Conservation (phyloP, 2,888 invertebrate species). For the Elegia similella region DNA sequence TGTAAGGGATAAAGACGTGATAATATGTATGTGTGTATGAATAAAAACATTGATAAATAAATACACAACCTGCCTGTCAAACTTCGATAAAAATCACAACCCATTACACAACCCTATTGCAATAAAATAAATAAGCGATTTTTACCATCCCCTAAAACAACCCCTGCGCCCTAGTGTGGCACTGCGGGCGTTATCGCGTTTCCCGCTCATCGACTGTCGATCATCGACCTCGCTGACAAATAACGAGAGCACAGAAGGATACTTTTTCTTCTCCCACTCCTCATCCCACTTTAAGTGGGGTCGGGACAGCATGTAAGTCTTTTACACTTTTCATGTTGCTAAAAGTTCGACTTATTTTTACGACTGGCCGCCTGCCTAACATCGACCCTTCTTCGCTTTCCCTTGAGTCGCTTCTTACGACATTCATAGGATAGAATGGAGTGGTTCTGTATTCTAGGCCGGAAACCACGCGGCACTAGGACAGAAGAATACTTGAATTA, state of each 20-base stretch:
- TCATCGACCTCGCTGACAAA: conserved; percentile 2
- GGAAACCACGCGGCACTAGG: too few relatives aligned
- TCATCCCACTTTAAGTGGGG: too few relatives aligned
- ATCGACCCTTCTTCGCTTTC: too few relatives aligned
- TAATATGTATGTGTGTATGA: not conserved
- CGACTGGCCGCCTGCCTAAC: too few relatives aligned
- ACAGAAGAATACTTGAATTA: too few relatives aligned
- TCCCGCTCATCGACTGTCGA: conserved; percentile 8
- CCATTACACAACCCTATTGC: not conserved
- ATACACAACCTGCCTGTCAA: not conserved
- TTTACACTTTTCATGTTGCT: too few relatives aligned
- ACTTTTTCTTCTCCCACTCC: not conserved
- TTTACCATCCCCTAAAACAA: not conserved
- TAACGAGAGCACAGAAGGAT: not conserved
- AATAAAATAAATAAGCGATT: conserved; percentile 2
- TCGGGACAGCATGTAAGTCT: too few relatives aligned
- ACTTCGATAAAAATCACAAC: not conserved
- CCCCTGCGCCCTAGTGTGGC: not conserved
- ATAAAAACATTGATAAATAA: not conserved
- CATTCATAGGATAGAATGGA: too few relatives aligned
- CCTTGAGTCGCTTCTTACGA: too few relatives aligned
- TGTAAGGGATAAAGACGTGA: too few relatives aligned
- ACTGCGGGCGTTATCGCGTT: conserved; percentile 5
- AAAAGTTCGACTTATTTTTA: too few relatives aligned
- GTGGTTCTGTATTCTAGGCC: too few relatives aligned